These are phyloP conservation scores for Thalassarche chlororhynchos DNA, from an alignment of 2,113 vertebrate species.

Conservation along the genomic window DNA sequence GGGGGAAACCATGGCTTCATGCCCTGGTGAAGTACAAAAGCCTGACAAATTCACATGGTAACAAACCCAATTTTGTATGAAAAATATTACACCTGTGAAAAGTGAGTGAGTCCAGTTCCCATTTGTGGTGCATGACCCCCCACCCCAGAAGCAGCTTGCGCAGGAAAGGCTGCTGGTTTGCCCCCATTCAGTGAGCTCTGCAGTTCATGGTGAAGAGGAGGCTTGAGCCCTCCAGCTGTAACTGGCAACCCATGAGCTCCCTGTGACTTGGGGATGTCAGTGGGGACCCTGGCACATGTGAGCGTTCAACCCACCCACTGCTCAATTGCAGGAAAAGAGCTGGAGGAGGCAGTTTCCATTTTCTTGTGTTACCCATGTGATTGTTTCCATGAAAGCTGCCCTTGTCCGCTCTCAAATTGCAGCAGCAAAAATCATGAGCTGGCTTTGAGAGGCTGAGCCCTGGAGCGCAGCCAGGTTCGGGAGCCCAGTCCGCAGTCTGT, in stretches of 20 bases:
- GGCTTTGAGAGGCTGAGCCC: neutral
- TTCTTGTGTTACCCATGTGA: neutral
- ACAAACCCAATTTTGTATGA: neutral
- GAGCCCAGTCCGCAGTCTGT: neutral
- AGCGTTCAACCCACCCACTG: neutral
- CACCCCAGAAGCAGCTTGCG: neutral
- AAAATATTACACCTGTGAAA: neutral
- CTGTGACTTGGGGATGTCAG: neutral
- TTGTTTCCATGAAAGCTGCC: neutral
- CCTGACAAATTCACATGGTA: neutral
- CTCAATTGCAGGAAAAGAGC: neutral
- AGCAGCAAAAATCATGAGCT: neutral
- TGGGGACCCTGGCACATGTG: accelerated
- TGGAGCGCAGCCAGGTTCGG: neutral
- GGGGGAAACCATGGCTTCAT: neutral
- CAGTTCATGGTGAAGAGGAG: neutral
- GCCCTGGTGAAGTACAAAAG: neutral
- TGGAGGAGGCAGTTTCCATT: neutral
- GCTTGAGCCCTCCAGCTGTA: neutral
- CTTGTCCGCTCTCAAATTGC: accelerated
- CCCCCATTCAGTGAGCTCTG: neutral
- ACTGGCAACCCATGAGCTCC: neutral
- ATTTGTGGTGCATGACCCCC: neutral
- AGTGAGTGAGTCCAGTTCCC: neutral
- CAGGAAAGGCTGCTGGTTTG: neutral